phyloP scores from a whole-genome alignment of 2,797 vertebrate species.

The Aldrovandia affinis region DNA sequence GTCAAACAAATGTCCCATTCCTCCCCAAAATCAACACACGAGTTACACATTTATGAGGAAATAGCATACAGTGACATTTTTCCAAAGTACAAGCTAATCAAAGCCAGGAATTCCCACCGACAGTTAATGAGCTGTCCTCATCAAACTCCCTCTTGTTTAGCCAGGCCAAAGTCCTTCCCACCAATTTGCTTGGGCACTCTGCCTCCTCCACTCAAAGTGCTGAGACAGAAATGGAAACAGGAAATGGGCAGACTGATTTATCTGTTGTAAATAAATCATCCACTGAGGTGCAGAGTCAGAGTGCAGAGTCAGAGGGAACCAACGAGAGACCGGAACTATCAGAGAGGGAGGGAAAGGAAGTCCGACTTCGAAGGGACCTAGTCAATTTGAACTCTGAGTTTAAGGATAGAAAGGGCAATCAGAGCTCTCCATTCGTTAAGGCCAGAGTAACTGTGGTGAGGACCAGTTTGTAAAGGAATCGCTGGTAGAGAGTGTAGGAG shows the following conservation, averaged over 20 bases:
- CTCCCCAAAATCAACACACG: slow-evolving; percentile 39
- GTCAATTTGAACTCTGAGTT: slow-evolving; percentile 23
- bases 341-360: slow-evolving; percentile 42
- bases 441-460: slow-evolving; percentile 67
- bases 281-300: not conserved
- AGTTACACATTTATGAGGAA: slow-evolving; percentile 53
- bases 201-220: slow-evolving; percentile 12
- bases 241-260: slow-evolving; percentile 8
- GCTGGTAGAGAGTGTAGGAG: slow-evolving; percentile 11
- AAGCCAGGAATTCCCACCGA: slow-evolving; percentile 24
- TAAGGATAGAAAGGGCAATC: slow-evolving; percentile 36
- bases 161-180: not conserved
- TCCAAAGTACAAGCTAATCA: slow-evolving; percentile 37
- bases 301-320: slow-evolving; percentile 36
- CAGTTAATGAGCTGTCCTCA: slow-evolving; percentile 13
- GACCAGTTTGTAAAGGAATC: slow-evolving; percentile 66
- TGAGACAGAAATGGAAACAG: slow-evolving; percentile 19
- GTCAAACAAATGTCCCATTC: slow-evolving; percentile 22
- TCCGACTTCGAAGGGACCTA: slow-evolving; percentile 31
- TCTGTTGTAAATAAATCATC: slow-evolving; percentile 8
- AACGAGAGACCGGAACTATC: slow-evolving; percentile 21
- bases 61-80: slow-evolving; percentile 26
- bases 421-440: slow-evolving; percentile 61
- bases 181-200: not conserved
- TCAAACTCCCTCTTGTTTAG: not conserved